Percentiles rank a stretch among this genome's conserved stretches.
These are phyloP conservation scores for Pinctada fucata DNA, from an alignment of 2,888 invertebrate genomes.

Conservation along the genomic window DNA sequence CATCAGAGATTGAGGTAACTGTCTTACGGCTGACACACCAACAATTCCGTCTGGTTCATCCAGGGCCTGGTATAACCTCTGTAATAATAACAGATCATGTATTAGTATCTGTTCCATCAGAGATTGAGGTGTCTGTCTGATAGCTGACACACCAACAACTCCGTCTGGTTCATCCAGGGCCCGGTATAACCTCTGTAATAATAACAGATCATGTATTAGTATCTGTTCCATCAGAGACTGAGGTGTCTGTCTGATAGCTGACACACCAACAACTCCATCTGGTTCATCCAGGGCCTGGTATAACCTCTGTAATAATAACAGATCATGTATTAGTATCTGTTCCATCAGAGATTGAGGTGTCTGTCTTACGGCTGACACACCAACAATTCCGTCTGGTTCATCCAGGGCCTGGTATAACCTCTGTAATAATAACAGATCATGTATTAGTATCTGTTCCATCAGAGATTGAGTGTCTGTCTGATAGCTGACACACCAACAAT, in stretches of 20 bases:
- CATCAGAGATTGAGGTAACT: slow-evolving; percentile 86
- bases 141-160: slow-evolving; percentile 86
- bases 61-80: slow-evolving; percentile 90
- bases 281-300: slow-evolving; percentile 93
- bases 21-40: slow-evolving; percentile 85
- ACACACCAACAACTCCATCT: slow-evolving; percentile 89
- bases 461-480: slow-evolving; percentile 86
- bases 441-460: slow-evolving; percentile 89
- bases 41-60: slow-evolving; percentile 94
- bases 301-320: slow-evolving; percentile 82
- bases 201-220: slow-evolving; percentile 85
- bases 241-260: slow-evolving; percentile 85
- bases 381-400: slow-evolving; percentile 93
- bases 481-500: slow-evolving; percentile 88
- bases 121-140: slow-evolving; percentile 86
- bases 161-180: slow-evolving; percentile 93
- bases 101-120: slow-evolving; percentile 89
- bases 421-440: slow-evolving; percentile 81
- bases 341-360: slow-evolving; percentile 88
- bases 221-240: slow-evolving; percentile 90
- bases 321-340: slow-evolving; percentile 90
- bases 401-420: slow-evolving; percentile 92
- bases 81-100: slow-evolving; percentile 81
- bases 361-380: slow-evolving; percentile 85
- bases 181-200: slow-evolving; percentile 86